These are phyloP conservation scores for Rhinoraja longicauda DNA, from an alignment of 2,797 vertebrate genomes.

Conservation along the genomic window DNA sequence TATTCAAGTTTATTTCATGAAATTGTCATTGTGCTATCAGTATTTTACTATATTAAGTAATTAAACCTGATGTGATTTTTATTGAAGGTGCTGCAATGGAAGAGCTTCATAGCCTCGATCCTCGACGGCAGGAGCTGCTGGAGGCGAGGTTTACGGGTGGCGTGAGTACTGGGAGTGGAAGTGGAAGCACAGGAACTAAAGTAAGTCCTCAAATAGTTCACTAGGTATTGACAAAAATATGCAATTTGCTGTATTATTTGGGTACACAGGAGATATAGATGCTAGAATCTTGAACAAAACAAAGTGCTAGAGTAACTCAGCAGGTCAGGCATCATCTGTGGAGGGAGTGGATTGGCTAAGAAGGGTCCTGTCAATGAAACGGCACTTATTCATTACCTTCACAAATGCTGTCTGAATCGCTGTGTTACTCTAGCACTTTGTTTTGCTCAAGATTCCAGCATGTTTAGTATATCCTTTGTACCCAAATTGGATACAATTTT, in stretches of 20 bases:
- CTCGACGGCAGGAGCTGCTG: slow-evolving; percentile 92
- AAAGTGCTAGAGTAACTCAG: too few species aligned
- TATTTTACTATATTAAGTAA: background rate
- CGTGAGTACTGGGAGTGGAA: slow-evolving; percentile 92
- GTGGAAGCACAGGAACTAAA: slow-evolving; percentile 91
- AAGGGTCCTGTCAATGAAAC: too few species aligned
- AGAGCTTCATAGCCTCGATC: slow-evolving; percentile 97
- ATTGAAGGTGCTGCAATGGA: slow-evolving; percentile 83
- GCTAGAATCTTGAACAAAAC: too few species aligned
- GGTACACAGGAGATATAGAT: too few species aligned
- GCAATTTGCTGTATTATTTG: background rate
- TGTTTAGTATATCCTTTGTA: too few species aligned
- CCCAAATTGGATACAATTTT: background rate
- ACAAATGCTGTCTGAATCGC: too few species aligned
- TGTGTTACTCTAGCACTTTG: too few species aligned
- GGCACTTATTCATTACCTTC: too few species aligned
- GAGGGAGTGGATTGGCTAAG: too few species aligned
- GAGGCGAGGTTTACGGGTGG: slow-evolving; percentile 95
- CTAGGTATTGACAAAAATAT: background rate
- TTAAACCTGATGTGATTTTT: slow-evolving; percentile 15
- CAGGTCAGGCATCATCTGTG: too few species aligned
- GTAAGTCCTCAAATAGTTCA: slow-evolving; percentile 59
- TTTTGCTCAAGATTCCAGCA: too few species aligned
- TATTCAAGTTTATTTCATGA: background rate
- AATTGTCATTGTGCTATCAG: background rate